Conservation (phyloP, 30 jellyfish, hydroid and myxozoan genomes). For the Chrysaora quinquecirrha region DNA sequence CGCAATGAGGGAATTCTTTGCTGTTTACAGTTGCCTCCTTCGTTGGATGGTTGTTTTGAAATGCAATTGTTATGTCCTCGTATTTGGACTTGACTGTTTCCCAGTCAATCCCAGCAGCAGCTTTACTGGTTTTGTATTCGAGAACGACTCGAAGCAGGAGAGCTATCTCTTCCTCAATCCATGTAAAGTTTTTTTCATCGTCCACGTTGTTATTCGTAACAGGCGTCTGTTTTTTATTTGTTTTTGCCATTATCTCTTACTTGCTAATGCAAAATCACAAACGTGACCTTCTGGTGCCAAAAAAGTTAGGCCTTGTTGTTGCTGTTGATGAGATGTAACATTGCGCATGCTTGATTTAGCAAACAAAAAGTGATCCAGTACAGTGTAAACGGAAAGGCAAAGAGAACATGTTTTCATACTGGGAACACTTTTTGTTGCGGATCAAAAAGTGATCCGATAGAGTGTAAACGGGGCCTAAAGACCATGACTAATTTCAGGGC, state of each 20-base stretch:
- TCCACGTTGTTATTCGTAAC: background rate
- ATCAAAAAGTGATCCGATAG: no score
- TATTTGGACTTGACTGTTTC: conserved; percentile 7
- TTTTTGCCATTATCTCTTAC: background rate
- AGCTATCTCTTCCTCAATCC: conserved; percentile 5
- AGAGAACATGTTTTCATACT: background rate
- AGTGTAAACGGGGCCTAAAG: no score
- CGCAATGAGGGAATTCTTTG: conserved; percentile 17
- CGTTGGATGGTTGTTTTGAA: conserved; percentile 4
- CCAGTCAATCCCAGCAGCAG: conserved; percentile 32
- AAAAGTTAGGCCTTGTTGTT: background rate
- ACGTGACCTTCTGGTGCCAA: background rate
- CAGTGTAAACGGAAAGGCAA: conserved; percentile 1
- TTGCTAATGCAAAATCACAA: no score
- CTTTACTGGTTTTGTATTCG: background rate
- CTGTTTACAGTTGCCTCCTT: background rate
- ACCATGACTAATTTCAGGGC: no score
- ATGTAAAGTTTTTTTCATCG: background rate
- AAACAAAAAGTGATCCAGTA: background rate
- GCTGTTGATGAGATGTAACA: background rate
- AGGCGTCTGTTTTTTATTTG: background rate
- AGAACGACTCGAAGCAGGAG: background rate
- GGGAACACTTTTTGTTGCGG: no score
- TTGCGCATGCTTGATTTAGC: background rate
- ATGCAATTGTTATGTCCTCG: background rate